Evolutionary conservation across 2,113 vertebrate species (phyloP), one percentile per base, ranked within the genome.

Genomic region (Dolichallabes microphthalmus): DNA sequence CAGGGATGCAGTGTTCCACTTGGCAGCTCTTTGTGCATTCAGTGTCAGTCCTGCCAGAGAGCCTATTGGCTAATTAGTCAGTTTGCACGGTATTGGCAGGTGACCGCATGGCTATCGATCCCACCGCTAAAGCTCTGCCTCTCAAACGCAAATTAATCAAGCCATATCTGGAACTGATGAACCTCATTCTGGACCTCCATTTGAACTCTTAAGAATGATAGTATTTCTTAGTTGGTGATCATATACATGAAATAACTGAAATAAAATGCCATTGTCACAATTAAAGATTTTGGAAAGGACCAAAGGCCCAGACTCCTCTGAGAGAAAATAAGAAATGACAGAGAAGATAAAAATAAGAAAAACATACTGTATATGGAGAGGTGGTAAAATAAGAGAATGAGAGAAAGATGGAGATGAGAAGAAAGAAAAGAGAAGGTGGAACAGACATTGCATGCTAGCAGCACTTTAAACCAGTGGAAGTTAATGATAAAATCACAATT

Each of bases 31-130:
- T 82, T 86, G 86, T 87, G 83, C 60, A 77, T 73, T 88, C 89
- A 74, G 87, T 88, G 71, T 92, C 91, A 90, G 91, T 88, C 80
- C 88, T 80, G 90, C 90, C 88, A 89, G 87, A 89, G 86, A 61
- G 82, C 93, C 87, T 84, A 91, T 86, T 86, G 93, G 92, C 92
- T 94, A 94, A 94, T 94, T 93, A 92, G 92, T 94, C 92, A 93
- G 91, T 90, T 90, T 90, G 90, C 86, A 89, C 83, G 80, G 89
- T 92, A 94, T 94, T 93, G 94, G 92, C 93, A 95, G 92, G 89
- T 93, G 91, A 91, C 88, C 89, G 87, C 94, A 91, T 91, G 88
- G 88, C 57, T 92, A 94, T 94, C 86, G 93, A 95, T 94, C 90
- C 88, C 69, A 88, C 88, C 60, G 88, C 87, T 92, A 88, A 90